A percentile compares a stretch with the other conserved stretches of the same genome.
Conservation (phyloP, 2,113 vertebrate species). For the Balaeniceps rex region DNA sequence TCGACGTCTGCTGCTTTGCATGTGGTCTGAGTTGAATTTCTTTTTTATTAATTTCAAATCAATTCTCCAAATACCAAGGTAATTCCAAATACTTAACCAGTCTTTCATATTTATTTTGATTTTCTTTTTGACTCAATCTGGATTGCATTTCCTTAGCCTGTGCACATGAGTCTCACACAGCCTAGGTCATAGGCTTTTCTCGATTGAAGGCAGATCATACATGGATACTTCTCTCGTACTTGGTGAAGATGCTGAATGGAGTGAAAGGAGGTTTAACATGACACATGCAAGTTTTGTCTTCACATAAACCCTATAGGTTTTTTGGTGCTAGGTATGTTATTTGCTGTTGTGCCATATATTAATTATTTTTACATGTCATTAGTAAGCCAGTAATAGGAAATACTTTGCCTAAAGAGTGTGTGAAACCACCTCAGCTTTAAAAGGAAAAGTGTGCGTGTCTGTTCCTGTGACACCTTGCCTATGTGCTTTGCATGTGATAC, state of each 20-base stretch:
- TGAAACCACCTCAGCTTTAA: background rate
- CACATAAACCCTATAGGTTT: background rate
- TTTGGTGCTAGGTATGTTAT: background rate
- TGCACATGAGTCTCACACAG: background rate
- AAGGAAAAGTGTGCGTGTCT: accelerated
- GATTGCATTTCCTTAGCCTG: background rate
- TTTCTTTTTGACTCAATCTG: background rate
- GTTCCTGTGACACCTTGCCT: background rate
- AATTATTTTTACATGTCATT: background rate
- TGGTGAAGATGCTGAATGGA: background rate
- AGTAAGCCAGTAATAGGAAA: background rate
- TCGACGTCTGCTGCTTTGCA: background rate
- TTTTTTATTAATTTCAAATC: background rate
- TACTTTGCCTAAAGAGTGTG: background rate
- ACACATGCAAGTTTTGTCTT: background rate
- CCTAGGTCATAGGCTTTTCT: background rate
- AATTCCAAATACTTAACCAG: background rate
- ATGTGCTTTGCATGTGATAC: background rate
- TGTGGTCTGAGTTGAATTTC: background rate
- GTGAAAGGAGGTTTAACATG: background rate
- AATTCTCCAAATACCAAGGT: background rate
- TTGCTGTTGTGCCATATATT: background rate
- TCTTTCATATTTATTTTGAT: background rate
- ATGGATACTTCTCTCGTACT: background rate
- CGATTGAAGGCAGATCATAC: background rate